Evolutionary conservation across 2,113 vertebrate species (phyloP).

Genomic region (Climacteris rufus): DNA sequence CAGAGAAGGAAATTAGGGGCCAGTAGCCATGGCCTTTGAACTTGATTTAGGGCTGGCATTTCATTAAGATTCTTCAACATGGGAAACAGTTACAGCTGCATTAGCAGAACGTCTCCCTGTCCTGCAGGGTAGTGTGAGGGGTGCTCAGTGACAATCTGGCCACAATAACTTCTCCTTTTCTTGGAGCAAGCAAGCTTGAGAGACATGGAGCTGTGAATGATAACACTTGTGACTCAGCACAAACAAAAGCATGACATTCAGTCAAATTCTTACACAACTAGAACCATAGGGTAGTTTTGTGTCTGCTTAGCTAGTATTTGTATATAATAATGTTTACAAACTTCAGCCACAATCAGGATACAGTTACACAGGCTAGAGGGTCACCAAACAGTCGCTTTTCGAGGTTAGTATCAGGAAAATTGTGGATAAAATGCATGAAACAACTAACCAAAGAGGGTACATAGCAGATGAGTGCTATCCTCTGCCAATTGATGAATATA

Average conservation of each 20-base stretch:
- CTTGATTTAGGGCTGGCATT: not conserved
- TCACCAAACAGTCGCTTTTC: not conserved
- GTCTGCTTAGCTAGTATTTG: not conserved
- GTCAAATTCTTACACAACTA: not conserved
- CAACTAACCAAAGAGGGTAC: not conserved
- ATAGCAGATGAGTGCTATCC: not conserved
- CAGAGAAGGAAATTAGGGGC: not conserved
- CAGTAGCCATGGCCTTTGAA: not conserved
- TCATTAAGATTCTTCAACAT: not conserved
- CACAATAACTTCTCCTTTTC: not conserved
- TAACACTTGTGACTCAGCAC: not conserved
- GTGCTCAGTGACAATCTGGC: not conserved
- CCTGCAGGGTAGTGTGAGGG: not conserved
- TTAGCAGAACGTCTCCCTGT: not conserved
- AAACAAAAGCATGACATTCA: not conserved
- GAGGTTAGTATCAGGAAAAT: not conserved
- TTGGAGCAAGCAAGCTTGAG: not conserved
- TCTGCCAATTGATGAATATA: not conserved
- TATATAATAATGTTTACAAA: not conserved
- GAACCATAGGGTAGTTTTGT: not conserved
- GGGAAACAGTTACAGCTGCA: not conserved
- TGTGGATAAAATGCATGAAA: not conserved
- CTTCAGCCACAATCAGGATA: not conserved
- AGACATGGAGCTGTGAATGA: not conserved
- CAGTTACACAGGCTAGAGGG: not conserved